Evolutionary conservation across 2,888 invertebrate species (phyloP), one percentile per base, ranked within the genome.

Genomic region (Sinelater perroti): DNA sequence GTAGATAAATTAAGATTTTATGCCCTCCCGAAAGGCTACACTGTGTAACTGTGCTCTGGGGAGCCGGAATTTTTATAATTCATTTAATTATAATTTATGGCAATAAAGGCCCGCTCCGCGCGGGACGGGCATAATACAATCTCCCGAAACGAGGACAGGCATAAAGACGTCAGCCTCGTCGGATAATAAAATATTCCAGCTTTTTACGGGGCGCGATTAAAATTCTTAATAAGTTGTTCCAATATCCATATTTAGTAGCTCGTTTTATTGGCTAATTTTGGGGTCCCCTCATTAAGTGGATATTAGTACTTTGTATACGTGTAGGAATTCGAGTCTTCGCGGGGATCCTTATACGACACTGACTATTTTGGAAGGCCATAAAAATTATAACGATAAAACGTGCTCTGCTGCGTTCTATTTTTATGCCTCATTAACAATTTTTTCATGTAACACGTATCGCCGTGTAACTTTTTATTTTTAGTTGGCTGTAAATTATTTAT

Each of bases 31-130:
- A 58, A 36, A 42, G 58, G 53, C 53, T 58, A 58, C 58, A 58
- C 49, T 35, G 47, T 58, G 30, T 49, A 53, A 57, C 33, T 52
- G 35, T 46, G 38, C 16, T 38, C n/a, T 20, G 51, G 36, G 26
- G 26, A 47, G 53, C 47, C 46, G 35, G 50, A 56, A 56, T 53
- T 51, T 58, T 49, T 53, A 53, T 58, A 58, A 58, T 58, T 58
- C 53, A 53, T 58, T 58, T 53, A 53, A 58, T 53, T 53, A 58
- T 58, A 53, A 58, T 58, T 58, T 58, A 58, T 58, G 53, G 49
- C 46, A 53, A 58, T 58, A 58, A 53, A 58, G 36, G 58, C 49
- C 58, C 20, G 40, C 31, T 26, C 36, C 51, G 52, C 52, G 53
- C 58, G 46, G 47, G 36, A 57, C 51, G 44, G 46, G 45, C 40